These are phyloP conservation scores for Leucophenga varia DNA, from an alignment of 1,140 invertebrate species.

Conservation along the genomic window DNA sequence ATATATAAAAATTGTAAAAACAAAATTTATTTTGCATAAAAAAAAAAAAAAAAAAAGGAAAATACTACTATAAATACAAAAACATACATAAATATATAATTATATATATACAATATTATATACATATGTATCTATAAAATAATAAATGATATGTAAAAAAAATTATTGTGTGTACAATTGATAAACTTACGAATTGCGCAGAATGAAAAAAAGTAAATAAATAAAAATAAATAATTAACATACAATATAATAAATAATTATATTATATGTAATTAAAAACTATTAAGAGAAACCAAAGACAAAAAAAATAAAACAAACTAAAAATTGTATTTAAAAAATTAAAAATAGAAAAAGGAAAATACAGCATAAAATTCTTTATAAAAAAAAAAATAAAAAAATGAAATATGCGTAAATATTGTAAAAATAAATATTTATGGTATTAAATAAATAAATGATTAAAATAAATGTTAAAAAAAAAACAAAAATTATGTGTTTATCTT, in stretches of 20 bases:
- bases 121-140: constrained; percentile 27
- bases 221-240: constrained; percentile 18
- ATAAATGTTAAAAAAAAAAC: constrained; percentile 22
- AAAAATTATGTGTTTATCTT: constrained; percentile 46
- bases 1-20: constrained; percentile 21
- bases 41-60: constrained; percentile 19
- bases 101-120: constrained; percentile 29
- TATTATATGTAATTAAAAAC: no score
- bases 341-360: no score
- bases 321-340: no score
- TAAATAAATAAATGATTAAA: constrained; percentile 34
- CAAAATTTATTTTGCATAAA: not conserved
- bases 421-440: constrained; percentile 48
- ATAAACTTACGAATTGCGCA: constrained; percentile 1
- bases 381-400: not conserved
- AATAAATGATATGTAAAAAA: no score
- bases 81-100: constrained; percentile 26
- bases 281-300: constrained; percentile 6
- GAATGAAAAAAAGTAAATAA: no score
- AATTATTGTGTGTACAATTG: constrained; percentile 29
- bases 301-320: constrained; percentile 21
- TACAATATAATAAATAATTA: constrained; percentile 17
- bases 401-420: constrained; percentile 31
- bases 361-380: not conserved
- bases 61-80: constrained; percentile 13